Evolutionary conservation across 2,888 invertebrate species (phyloP).

Genomic region (Crepidodera aurea): DNA sequence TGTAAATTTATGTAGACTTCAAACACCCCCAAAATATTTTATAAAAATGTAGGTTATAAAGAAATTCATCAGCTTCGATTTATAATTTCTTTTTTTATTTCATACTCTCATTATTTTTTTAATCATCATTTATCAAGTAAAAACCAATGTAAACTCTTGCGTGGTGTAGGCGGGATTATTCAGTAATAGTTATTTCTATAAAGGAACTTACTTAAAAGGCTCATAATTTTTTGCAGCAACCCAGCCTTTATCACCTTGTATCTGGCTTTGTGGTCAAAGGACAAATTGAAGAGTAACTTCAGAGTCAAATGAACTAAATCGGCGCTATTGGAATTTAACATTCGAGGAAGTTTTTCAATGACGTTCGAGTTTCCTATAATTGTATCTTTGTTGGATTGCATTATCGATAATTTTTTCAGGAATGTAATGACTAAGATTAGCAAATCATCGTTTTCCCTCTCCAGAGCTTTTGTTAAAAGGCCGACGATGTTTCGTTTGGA

Average conservation of each 20-base stretch:
- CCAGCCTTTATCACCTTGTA: slow-evolving; percentile 91
- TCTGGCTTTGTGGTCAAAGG: slow-evolving; percentile 89
- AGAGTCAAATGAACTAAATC: slow-evolving; percentile 83
- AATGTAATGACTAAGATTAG: slow-evolving; percentile 91
- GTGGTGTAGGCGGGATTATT: too few relatives aligned
- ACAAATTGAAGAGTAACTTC: slow-evolving; percentile 91
- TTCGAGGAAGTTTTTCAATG: slow-evolving; percentile 82
- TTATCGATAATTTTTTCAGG: slow-evolving; percentile 93
- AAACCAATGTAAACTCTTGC: too few relatives aligned
- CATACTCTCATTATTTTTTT: too few relatives aligned
- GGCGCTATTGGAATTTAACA: slow-evolving; percentile 72
- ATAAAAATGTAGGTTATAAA: too few relatives aligned
- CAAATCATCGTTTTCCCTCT: slow-evolving; percentile 89
- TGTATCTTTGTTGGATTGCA: slow-evolving; percentile 91
- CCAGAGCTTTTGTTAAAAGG: slow-evolving; percentile 86
- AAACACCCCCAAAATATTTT: too few relatives aligned
- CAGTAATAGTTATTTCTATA: neutral
- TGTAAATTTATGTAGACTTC: too few relatives aligned
- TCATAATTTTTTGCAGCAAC: slow-evolving; percentile 87
- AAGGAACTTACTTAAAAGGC: slow-evolving; percentile 76
- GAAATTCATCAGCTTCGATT: too few relatives aligned
- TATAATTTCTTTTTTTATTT: too few relatives aligned
- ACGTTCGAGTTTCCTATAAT: slow-evolving; percentile 82
- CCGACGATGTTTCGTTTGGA: slow-evolving; percentile 90
- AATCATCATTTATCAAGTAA: too few relatives aligned